Conservation (phyloP, 2,797 vertebrate species). For the Lophotriccus pileatus region DNA sequence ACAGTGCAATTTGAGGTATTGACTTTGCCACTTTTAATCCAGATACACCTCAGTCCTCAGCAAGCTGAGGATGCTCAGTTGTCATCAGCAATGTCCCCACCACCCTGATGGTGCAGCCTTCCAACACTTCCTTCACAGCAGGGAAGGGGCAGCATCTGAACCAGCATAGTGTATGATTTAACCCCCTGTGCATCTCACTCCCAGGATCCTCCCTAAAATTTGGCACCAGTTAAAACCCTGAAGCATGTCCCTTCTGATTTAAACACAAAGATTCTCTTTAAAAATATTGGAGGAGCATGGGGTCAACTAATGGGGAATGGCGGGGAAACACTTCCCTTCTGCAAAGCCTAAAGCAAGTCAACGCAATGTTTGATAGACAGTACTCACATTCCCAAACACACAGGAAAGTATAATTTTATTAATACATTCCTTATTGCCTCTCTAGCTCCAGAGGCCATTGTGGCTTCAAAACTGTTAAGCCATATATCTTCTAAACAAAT, state of each 20-base stretch:
- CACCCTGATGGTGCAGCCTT: fast-evolving
- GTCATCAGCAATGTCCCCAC: neutral
- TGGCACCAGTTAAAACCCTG: neutral
- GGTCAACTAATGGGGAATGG: fast-evolving
- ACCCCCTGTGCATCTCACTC: neutral
- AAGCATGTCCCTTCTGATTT: neutral
- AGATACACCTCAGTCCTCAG: neutral
- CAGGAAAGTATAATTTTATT: neutral
- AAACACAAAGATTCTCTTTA: neutral
- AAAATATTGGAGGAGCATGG: fast-evolving
- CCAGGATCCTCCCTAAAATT: neutral
- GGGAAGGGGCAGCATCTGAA: neutral
- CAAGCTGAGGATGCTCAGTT: fast-evolving
- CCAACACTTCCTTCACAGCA: neutral
- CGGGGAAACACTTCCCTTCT: neutral
- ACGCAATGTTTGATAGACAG: neutral
- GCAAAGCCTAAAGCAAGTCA: neutral
- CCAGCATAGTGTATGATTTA: fast-evolving
- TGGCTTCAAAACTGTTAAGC: neutral
- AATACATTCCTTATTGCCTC: neutral
- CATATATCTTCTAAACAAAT: neutral
- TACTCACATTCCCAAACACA: neutral
- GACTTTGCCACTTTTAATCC: neutral
- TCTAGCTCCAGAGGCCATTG: neutral
- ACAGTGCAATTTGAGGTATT: neutral